A percentile compares a stretch with the other conserved stretches of the same genome.
phyloP scores from a whole-genome alignment of 2,888 invertebrate species.

The Pantelozetes paolii region DNA sequence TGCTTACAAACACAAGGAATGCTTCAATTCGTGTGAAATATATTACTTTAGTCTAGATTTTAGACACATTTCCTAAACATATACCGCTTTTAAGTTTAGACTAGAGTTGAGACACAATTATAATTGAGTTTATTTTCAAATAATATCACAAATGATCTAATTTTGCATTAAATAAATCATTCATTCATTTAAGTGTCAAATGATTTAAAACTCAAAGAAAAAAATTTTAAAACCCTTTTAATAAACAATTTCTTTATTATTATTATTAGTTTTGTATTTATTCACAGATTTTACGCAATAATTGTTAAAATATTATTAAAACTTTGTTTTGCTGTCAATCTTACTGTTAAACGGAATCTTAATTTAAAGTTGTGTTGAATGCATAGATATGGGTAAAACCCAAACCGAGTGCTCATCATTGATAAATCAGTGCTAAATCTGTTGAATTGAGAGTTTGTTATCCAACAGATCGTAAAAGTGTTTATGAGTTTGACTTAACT shows the following conservation, averaged over 20 bases:
- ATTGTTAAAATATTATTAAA: background rate
- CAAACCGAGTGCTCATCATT: background rate
- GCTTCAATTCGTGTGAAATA: background rate
- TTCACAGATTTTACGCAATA: background rate
- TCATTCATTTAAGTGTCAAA: background rate
- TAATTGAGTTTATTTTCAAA: constrained; percentile 3
- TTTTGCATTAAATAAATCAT: background rate
- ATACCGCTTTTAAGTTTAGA: background rate
- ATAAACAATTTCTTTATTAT: background rate
- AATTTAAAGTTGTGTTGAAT: background rate
- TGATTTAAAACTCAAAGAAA: background rate
- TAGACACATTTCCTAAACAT: background rate
- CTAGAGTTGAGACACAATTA: background rate
- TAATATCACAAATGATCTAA: background rate
- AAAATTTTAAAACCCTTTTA: background rate
- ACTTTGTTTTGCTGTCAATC: background rate
- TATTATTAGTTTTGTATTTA: background rate
- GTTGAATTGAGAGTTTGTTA: background rate
- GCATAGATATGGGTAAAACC: background rate
- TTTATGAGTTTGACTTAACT: background rate
- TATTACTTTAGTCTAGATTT: constrained; percentile 1
- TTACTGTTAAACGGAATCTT: background rate
- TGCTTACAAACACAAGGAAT: background rate
- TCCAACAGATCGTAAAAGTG: constrained; percentile 13
- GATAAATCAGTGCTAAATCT: background rate